Base-by-base conservation (phyloP, 2,113 vertebrate genomes). In the Drymodes brunneopygia region DNA sequence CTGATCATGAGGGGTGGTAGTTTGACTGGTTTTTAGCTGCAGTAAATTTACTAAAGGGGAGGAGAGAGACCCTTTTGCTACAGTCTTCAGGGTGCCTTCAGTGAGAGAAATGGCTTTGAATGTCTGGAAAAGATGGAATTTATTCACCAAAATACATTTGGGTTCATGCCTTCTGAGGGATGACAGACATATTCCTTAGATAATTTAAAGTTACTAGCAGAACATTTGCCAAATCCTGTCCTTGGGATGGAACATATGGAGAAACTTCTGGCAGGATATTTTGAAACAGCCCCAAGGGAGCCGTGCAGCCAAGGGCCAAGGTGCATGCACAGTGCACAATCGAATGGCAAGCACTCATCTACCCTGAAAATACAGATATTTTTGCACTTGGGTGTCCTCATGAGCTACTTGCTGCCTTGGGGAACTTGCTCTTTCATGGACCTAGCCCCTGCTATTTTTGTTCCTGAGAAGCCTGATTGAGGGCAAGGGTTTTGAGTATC, bases 261-360 rank as follows among this genome's bases (percentile, higher is more conserved):
- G 79, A 56, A 79, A 66, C 22, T 69, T 83, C 29, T 40, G 11
- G 3, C 29, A 45, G 15, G 3, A 9, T 45, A n/a, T 20, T 16
- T 57, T 61, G 70, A 73, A 7, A 10, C 2, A 15, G 24, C 44
- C 60, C 45, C 45, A 61, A 33, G 16, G n/a, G 16, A 81, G 15
- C 29, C 0, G 0, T 50, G 38, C 16, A 61, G 47, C 28, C 28
- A 6, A 3, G 20, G 25, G 15, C 23, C 27, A 42, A 67, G 23
- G 36, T 25, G 14, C 12, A 8, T 5, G 24, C 27, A 4, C 25
- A 36, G 13, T 2, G 4, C 18, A 56, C 10, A 56, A 4, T 7
- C 50, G n/a, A 58, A 10, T 35, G 25, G 20, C 12, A n/a, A 21
- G 8, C 19, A 20, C 47, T n/a, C 3, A 14, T 3, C 16, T 36